Base-by-base conservation (phyloP, 2,888 invertebrate genomes). In the Ditylenchus weischeri region DNA sequence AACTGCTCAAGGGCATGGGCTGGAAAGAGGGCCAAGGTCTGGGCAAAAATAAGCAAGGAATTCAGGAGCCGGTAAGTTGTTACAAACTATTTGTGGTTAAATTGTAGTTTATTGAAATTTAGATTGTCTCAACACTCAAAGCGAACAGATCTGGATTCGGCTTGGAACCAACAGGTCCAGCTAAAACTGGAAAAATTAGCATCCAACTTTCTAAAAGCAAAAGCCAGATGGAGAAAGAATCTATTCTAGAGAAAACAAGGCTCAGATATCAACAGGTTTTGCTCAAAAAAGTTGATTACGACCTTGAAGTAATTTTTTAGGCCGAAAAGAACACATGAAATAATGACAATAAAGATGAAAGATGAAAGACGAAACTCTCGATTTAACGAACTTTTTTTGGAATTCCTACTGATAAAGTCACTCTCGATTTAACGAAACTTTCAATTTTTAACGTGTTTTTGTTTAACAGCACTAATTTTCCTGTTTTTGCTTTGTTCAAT, bases 21-120 rank as follows among this genome's bases (percentile, higher is more conserved):
- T 98, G 98, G 98, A 90, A 90, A 10, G 93, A 93, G 83, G 98
- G 98, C 0, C 90, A 91, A 86, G 98, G 96, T 0, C 86, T 98
- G 29, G 96, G 98, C 0, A 91, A 91, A 83, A 88, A 88, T 64
- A 93, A 92, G 83, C 95, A 96, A 85, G 80, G 80, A 74, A 54
- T 48, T 66, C 57, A 48, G 58, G 85, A 85, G 78, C 86, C 67
- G 48, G 67, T 67, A 51, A 35, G 13, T 18, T 43, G 21, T 23
- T 29, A 29, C 29, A 29, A 29, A 29, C 5, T 29, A 4, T 29
- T 5, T 29, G 2, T 29, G 29, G 29, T 4, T 29, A 29, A 29
- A 29, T 4, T 29, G 2, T 29, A 29, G 2, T 29, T 29, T 29
- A n/a, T 23, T 0, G 0, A 51, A 35, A 18, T 29, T 49, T 19